Evolutionary conservation across 2,888 invertebrate genomes (phyloP).

Genomic region (Brachypterus glaber): DNA sequence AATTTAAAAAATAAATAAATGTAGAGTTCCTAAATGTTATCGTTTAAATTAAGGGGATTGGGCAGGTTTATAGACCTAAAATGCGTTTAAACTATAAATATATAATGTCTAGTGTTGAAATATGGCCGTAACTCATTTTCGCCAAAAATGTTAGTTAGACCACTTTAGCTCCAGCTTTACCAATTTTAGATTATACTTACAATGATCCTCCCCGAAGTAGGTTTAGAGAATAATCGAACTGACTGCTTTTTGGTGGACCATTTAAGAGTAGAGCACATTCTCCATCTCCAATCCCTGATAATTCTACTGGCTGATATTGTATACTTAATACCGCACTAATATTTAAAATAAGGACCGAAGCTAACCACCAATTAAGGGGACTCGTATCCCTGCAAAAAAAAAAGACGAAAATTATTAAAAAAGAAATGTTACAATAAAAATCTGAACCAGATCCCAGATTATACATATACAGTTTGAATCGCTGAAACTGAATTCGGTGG

Average conservation of each 20-base stretch:
- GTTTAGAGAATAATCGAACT: slow-evolving; percentile 78
- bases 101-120: too few species aligned
- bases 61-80: too few species aligned
- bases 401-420: slow-evolving; percentile 3
- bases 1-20: too few species aligned
- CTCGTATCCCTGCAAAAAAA: slow-evolving; percentile 18
- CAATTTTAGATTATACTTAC: slow-evolving; percentile 49
- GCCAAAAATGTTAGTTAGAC: too few species aligned
- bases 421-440: not conserved
- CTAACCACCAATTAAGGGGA: slow-evolving; percentile 12
- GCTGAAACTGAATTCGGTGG: too few species aligned
- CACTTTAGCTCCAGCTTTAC: too few species aligned
- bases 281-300: slow-evolving; percentile 30
- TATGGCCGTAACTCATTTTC: too few species aligned
- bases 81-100: too few species aligned
- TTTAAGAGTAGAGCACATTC: slow-evolving; percentile 73
- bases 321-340: slow-evolving; percentile 22
- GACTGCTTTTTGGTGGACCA: slow-evolving; percentile 69
- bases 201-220: slow-evolving; percentile 68
- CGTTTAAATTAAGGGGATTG: too few species aligned
- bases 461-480: too few species aligned
- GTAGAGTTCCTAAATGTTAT: too few species aligned
- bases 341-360: slow-evolving; percentile 5
- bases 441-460: too few species aligned
- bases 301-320: slow-evolving; percentile 35